Conservation (phyloP, 2,113 vertebrate genomes). For the Vombatus ursinus region DNA sequence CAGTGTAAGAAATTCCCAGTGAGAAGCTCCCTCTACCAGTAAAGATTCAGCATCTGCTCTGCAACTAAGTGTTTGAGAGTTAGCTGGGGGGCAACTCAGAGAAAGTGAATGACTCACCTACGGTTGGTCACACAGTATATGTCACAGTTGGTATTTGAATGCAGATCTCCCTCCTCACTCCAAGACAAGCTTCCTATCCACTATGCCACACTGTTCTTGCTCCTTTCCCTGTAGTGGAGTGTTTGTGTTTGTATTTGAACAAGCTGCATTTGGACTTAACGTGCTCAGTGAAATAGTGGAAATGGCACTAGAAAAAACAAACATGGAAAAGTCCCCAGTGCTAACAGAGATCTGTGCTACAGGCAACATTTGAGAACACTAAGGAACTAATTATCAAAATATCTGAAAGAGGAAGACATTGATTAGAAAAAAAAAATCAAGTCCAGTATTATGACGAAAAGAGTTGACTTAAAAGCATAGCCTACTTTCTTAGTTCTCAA, state of each 20-base stretch:
- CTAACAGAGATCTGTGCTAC: neutral
- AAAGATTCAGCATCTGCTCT: neutral
- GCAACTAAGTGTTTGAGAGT: neutral
- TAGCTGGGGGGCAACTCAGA: neutral
- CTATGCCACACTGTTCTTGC: neutral
- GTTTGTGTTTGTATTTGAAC: neutral
- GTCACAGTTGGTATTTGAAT: neutral
- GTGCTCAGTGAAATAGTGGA: neutral
- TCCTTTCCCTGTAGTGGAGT: no score
- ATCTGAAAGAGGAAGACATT: neutral
- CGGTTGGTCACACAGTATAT: neutral
- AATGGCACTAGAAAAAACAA: neutral
- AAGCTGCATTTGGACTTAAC: neutral
- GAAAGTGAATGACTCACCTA: neutral
- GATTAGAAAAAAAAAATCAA: neutral
- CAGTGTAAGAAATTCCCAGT: neutral
- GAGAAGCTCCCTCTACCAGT: neutral
- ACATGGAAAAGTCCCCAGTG: neutral
- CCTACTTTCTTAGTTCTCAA: neutral
- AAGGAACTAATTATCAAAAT: neutral
- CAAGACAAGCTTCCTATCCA: neutral
- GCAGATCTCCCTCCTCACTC: neutral
- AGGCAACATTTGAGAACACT: neutral
- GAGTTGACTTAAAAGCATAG: neutral
- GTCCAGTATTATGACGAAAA: neutral